phyloP scores from a whole-genome alignment of 2,797 vertebrate genomes.

The Anomalospiza imberbis region DNA sequence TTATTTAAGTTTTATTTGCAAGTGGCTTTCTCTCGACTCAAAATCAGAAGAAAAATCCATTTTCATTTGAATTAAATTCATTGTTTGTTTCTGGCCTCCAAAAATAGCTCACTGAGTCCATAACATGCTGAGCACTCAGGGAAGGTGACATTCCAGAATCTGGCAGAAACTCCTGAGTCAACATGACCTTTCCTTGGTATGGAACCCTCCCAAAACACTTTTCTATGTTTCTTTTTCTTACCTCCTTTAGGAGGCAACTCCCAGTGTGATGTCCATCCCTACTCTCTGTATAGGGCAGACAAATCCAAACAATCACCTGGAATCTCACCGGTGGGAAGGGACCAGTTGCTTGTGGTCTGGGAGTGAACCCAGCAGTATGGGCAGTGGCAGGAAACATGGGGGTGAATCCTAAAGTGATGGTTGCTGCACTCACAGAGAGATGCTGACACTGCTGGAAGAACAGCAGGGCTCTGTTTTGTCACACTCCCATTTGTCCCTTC shows the following conservation, averaged over 20 bases:
- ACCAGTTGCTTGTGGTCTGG: not conserved
- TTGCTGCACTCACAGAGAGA: not conserved
- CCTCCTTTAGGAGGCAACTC: not conserved
- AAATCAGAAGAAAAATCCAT: not conserved
- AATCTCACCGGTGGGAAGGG: not conserved
- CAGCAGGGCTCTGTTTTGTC: not conserved
- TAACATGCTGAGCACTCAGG: not conserved
- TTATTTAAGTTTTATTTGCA: not conserved
- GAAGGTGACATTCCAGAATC: not conserved
- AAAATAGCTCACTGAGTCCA: not conserved
- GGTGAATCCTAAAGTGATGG: not conserved
- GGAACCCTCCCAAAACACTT: not conserved
- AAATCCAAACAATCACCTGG: not conserved
- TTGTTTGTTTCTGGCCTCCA: not conserved
- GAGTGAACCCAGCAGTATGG: not conserved
- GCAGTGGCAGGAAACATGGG: not conserved
- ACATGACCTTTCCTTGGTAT: not conserved
- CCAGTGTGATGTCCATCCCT: not conserved
- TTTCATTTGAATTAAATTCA: not conserved
- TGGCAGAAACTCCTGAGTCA: not conserved
- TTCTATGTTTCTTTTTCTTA: not conserved
- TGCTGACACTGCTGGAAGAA: not conserved
- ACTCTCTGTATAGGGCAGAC: not conserved
- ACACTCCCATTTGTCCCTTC: not conserved
- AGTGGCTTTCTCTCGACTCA: not conserved